phyloP scores from a whole-genome alignment of 2,113 vertebrate genomes.

The Hassar affinis region DNA sequence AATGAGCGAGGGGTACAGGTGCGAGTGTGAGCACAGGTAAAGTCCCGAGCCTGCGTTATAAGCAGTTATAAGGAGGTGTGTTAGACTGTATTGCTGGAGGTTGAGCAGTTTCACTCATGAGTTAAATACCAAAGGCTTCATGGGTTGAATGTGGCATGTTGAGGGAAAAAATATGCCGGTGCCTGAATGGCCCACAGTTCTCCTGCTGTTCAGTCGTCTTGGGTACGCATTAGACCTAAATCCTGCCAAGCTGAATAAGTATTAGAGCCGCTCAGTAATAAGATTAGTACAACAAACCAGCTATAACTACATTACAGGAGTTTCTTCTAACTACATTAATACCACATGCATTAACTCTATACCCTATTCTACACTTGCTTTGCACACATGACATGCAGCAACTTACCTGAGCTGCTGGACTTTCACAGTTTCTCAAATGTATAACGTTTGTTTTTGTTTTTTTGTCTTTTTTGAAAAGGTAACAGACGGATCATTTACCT shows the following conservation, averaged over 20 bases:
- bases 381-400: background rate
- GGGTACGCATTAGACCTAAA: constrained; percentile 6
- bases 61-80: background rate
- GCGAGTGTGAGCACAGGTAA: background rate
- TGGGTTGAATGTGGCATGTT: background rate
- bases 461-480: too few species aligned
- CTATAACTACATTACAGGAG: background rate
- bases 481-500: constrained; percentile 38
- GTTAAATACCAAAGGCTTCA: background rate
- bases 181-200: background rate
- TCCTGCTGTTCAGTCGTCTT: constrained; percentile 19
- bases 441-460: background rate
- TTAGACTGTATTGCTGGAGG: background rate
- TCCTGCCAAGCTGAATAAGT: background rate
- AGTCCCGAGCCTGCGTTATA: background rate
- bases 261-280: background rate
- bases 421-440: background rate
- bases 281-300: background rate
- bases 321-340: background rate
- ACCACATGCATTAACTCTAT: background rate
- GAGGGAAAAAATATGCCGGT: background rate
- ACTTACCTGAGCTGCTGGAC: background rate
- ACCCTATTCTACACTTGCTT: background rate
- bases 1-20: background rate
- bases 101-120: background rate